Conservation (phyloP, 35 echinoderm and acorn worm genomes). For the Strongylocentrotus purpuratus region DNA sequence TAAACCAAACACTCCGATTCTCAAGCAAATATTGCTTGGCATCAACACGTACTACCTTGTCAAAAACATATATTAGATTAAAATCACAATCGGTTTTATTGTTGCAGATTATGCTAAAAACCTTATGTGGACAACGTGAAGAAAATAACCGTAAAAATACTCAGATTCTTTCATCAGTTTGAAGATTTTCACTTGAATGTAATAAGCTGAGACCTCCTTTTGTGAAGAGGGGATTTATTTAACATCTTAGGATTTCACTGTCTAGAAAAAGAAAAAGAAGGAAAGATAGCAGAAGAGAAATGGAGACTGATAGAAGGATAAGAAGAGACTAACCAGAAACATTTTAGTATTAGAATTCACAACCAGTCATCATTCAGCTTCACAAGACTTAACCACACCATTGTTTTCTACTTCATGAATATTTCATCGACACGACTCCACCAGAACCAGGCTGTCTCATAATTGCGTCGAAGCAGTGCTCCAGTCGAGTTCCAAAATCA, state of each 20-base stretch:
- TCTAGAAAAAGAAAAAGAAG: not conserved
- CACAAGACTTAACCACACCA: not conserved
- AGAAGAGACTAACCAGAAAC: not conserved
- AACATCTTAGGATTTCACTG: not conserved
- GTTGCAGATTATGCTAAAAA: not conserved
- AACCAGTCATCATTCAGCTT: not conserved
- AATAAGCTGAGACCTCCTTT: not conserved
- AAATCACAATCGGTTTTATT: not conserved
- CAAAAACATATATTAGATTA: not conserved
- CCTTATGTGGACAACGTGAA: not conserved
- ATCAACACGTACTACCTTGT: not conserved
- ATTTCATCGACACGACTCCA: slow-evolving; percentile 38
- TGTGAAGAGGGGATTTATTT: not conserved
- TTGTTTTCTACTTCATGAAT: slow-evolving; percentile 24
- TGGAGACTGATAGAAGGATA: not conserved
- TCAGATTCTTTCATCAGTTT: not conserved
- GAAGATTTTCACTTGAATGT: not conserved
- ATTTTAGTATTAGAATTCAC: not conserved
- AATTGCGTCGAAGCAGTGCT: slow-evolving; percentile 38
- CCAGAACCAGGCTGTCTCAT: slow-evolving; percentile 20
- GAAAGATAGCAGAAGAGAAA: not conserved
- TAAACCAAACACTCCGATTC: not conserved
- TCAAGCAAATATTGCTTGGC: not conserved
- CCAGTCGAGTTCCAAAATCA: slow-evolving; percentile 23
- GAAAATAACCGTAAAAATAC: not conserved